A percentile compares a stretch with the other conserved stretches of the same genome.
Conservation (phyloP, 2,113 vertebrate genomes). For the Mastomys natalensis region DNA sequence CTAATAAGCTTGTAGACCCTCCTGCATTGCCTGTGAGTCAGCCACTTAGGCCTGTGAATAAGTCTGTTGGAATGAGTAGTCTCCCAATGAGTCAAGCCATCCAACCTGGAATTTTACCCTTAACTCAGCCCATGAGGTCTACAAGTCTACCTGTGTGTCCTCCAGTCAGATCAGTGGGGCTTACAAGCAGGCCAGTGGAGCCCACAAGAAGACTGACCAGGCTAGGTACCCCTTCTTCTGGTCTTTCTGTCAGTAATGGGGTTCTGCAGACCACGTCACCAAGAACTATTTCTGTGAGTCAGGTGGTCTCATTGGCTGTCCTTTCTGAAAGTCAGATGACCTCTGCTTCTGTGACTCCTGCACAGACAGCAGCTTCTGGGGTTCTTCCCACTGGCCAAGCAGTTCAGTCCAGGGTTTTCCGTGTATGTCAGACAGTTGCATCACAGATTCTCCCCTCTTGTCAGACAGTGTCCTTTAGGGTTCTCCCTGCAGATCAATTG, state of each 20-base stretch:
- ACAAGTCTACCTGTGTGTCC: background rate
- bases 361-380: constrained; percentile 75
- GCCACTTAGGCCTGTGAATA: constrained; percentile 83
- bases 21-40: constrained; percentile 84
- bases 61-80: constrained; percentile 80
- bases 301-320: constrained; percentile 76
- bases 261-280: constrained; percentile 77
- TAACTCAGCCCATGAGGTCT: constrained; percentile 70
- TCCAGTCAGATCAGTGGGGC: constrained; percentile 35
- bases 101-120: constrained; percentile 71
- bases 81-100: constrained; percentile 82
- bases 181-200: constrained; percentile 65
- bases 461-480: constrained; percentile 85
- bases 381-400: constrained; percentile 87
- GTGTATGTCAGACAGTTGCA: constrained; percentile 87
- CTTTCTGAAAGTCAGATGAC: constrained; percentile 86
- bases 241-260: constrained; percentile 59
- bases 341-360: constrained; percentile 80
- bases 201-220: constrained; percentile 73
- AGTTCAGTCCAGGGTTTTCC: constrained; percentile 84
- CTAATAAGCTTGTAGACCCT: constrained; percentile 83
- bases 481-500: constrained; percentile 85
- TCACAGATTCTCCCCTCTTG: constrained; percentile 87
- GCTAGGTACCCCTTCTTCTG: constrained; percentile 79
- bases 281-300: constrained; percentile 80